Base-by-base conservation (phyloP, 2,113 vertebrate genomes). In the Pygathrix nemaeus region DNA sequence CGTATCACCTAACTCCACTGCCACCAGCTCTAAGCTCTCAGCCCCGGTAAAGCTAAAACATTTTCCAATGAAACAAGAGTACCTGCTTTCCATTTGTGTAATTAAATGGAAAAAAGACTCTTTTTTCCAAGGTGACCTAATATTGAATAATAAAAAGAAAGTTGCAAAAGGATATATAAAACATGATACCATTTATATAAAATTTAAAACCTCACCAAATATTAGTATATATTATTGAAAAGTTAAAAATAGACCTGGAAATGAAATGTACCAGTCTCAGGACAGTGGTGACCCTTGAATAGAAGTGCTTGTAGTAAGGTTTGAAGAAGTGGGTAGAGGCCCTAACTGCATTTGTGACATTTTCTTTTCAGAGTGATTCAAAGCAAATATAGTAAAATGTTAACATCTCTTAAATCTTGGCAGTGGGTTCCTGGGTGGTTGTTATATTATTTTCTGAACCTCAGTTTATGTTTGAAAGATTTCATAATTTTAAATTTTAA, bases 401-500 rank as follows among this genome's bases (percentile, higher is more conserved):
- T 72, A 78, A 50, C 76, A 23, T 48, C 27, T 88, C 57, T 81
- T 89, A 88, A 96, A 82, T 86, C 17, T 50, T 93, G 57, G 27
- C 40, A 59, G 27, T 88, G 17, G 43, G 25, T 72, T 59, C 30
- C 55, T 43, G 68, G n/a, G 32, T 82, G 32, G 25, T 38, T 38
- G 48, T 52, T 84, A 61, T 17, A 81, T 76, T 92, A 73, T 72
- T 84, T 88, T 91, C 50, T 88, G 10, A 88, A 68, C 57, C 86
- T 76, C 5, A 43, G 11, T 27, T 61, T 93, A 70, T 75, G 43
- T 88, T 83, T 80, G 64, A 45, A 92, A 80, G 57, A 61, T 70
- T 79, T 85, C 30, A 40, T 59, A 75, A 88, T 80, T 94, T 93
- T 96, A 82, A 95, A 82, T 48, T 93, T 80, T 30, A 10, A 82